Base-by-base conservation (phyloP, 1,140 invertebrate genomes). In the Trypoxylus dichotomus region DNA sequence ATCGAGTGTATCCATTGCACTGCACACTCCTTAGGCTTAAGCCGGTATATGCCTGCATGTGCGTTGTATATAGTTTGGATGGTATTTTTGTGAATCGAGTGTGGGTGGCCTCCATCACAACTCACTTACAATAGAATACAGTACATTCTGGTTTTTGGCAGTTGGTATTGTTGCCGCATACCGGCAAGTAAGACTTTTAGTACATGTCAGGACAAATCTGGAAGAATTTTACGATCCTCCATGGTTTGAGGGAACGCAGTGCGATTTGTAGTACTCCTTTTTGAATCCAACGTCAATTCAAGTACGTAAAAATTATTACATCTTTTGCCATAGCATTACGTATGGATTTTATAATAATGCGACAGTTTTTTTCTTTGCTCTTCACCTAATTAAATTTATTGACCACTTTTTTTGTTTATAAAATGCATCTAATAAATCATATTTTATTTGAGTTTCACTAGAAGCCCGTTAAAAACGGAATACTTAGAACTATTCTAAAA, bases 141-240 rank as follows among this genome's bases (percentile, higher is more conserved):
- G 60, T 68, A 68, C 60, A 68, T 24, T 68, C 24, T 68, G 27
- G 60, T 68, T 68, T 58, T 68, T 68, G 13, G 27, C 19, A 54
- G 47, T 68, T 68, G 21, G 60, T 68, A 68, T 68, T 25, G 27
- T 19, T 19, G 24, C 11, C 11, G 60, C 27, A 7, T 27, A 29
- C 60, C 60, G 60, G 60, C 60, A 13, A 68, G 19, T 68, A 68
- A 15, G 10, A 54, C 19, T 54, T 54, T 54, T 54, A 19, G 15
- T 5, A 54, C 47, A 54, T 54, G 15, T 54, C 13, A n/a, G 10
- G 32, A 37, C 32, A 5, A 8, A 54, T n/a, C 2, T 13, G 13
- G 2, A 15, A 54, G 19, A 54, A 54, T n/a, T 19, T 54, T 54
- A 54, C 47, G 19, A 15, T 7, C 32, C 47, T 54, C 47, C 6